These are phyloP conservation scores for Todus mexicanus DNA, from an alignment of 2,797 vertebrate species.

Conservation along the genomic window DNA sequence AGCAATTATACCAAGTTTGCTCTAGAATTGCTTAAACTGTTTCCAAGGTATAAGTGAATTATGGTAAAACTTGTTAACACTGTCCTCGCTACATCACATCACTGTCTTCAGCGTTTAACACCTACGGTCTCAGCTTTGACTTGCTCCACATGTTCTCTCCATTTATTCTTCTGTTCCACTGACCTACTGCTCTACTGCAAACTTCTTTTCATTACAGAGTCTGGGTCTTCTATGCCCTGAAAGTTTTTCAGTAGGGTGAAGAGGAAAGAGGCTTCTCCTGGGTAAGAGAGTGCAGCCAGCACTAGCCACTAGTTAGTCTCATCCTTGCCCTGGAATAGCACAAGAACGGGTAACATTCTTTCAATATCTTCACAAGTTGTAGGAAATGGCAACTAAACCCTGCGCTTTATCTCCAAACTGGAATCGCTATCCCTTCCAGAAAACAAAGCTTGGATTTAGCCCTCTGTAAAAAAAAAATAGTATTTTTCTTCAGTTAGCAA, in stretches of 20 bases:
- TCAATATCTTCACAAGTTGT: neutral
- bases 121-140: neutral
- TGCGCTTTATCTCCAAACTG: neutral
- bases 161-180: neutral
- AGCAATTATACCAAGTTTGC: slow-evolving; percentile 66
- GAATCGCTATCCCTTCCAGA: neutral
- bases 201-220: neutral
- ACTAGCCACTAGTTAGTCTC: no score
- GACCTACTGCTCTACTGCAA: neutral
- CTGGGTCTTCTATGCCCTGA: neutral
- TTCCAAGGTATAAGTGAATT: neutral
- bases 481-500: neutral
- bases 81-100: neutral
- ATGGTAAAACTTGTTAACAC: neutral
- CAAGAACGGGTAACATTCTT: rapidly evolving
- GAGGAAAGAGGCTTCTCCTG: neutral
- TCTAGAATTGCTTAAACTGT: slow-evolving; percentile 34
- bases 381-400: neutral
- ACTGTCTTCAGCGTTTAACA: neutral
- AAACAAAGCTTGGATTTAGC: neutral
- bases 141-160: neutral
- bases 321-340: neutral
- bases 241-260: neutral
- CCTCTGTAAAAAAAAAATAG: neutral
- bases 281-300: neutral